Base-by-base conservation (phyloP, 1,140 invertebrate species). In the Magallana ariakensis region DNA sequence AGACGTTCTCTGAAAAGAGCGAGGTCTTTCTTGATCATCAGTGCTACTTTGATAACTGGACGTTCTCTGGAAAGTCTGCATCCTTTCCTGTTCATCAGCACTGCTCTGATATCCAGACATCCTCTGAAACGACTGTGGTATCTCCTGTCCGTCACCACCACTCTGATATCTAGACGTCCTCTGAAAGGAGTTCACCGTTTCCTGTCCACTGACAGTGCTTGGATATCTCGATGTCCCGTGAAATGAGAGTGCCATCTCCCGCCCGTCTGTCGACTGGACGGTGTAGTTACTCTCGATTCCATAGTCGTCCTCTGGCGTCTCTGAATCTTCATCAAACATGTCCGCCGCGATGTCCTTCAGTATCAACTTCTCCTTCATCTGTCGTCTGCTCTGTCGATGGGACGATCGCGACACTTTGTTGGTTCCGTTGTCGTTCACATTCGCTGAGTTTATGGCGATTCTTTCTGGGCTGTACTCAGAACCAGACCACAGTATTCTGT, bases 281-380 rank as follows among this genome's bases (percentile, higher is more conserved):
- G 88, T 89, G 70, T 89, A 89, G 70, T 89, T 89, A 58, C 85
- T 84, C 83, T 89, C 87, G 19, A 91, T 90, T 33, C 89, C 90
- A 83, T 87, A 88, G 55, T 89, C 85, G 0, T 89, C 89, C 81
- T 22, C 19, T 56, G 11, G 19, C 56, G 2, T 57, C 83, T 80
- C 87, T 5, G 89, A 85, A 22, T 87, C 80, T n/a, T 90, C 89
- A 85, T 91, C 90, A 22, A 89, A 86, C 8, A 89, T 82, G 56
- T 91, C 91, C 10, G 87, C 86, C 19, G 86, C 83, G 13, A 86
- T 87, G n/a, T 90, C 89, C 19, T 87, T 88, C 16, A 90, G 83
- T 1, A 92, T 84, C n/a, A 92, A 86, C 85, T 91, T 91, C 46
- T 92, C 90, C 66, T 92, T 92, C 92, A 92, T 92, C 33, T 87